Evolutionary conservation across 2,888 invertebrate genomes (phyloP).

Genomic region (Drosophila vallismaia): DNA sequence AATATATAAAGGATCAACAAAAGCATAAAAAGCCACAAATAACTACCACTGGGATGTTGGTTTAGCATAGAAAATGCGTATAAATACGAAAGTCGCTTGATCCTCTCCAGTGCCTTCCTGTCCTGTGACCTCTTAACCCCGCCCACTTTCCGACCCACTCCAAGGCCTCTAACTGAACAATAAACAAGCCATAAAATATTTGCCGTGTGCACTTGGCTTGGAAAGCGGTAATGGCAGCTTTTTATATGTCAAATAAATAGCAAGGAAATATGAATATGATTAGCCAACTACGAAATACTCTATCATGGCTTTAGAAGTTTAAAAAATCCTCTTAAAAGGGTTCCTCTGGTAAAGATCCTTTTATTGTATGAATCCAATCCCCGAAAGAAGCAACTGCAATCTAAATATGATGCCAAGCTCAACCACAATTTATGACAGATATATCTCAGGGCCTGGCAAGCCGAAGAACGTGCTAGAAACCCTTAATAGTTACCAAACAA

Average conservation of each 20-base stretch:
- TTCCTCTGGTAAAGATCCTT: too few relatives aligned
- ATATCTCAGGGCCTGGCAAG: slow-evolving; percentile 17
- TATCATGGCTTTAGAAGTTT: too few relatives aligned
- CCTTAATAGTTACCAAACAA: slow-evolving; percentile 37
- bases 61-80: slow-evolving; percentile 72
- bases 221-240: slow-evolving; percentile 39
- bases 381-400: slow-evolving; percentile 14
- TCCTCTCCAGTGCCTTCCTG: slow-evolving; percentile 17
- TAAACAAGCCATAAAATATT: slow-evolving; percentile 74
- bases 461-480: slow-evolving; percentile 24
- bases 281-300: slow-evolving; percentile 22
- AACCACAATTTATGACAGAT: slow-evolving; percentile 30
- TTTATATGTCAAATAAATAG: slow-evolving; percentile 67
- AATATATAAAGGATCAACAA: slow-evolving; percentile 56
- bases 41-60: slow-evolving; percentile 63
- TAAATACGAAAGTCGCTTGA: slow-evolving; percentile 48
- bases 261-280: slow-evolving; percentile 33
- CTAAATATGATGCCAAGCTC: slow-evolving; percentile 33
- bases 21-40: slow-evolving; percentile 63
- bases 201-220: slow-evolving; percentile 49
- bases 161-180: slow-evolving; percentile 50
- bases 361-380: too few relatives aligned
- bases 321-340: too few relatives aligned
- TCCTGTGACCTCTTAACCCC: neutral
- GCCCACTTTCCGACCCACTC: slow-evolving; percentile 6